A percentile compares a stretch with the other conserved stretches of the same genome.
phyloP scores from a whole-genome alignment of 2,888 invertebrate genomes.

The Anarsia innoxiella region DNA sequence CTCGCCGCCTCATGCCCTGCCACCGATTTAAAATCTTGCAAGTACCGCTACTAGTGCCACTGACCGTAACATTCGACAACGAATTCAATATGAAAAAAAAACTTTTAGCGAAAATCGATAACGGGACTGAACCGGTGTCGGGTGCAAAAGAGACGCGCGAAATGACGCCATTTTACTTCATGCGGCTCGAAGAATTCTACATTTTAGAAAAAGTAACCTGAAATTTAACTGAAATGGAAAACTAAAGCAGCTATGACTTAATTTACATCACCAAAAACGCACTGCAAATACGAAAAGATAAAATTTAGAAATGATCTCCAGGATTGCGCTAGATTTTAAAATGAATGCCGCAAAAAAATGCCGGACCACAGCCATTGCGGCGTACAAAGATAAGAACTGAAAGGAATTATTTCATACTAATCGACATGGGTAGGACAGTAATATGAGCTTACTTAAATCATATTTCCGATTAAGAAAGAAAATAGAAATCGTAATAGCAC shows the following conservation, averaged over 20 bases:
- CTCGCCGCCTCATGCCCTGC: constrained; percentile 38
- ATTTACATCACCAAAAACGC: constrained; percentile 48
- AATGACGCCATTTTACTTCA: constrained; percentile 72
- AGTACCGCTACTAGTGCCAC: constrained; percentile 34
- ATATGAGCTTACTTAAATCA: too few species aligned
- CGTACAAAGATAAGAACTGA: constrained; percentile 39
- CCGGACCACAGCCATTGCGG: constrained; percentile 68
- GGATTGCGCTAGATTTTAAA: constrained; percentile 55
- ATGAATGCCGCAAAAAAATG: constrained; percentile 49
- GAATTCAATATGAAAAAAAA: constrained; percentile 10
- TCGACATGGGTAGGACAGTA: constrained; percentile 13
- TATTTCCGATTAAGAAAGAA: too few species aligned
- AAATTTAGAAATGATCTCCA: constrained; percentile 64
- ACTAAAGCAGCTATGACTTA: constrained; percentile 50
- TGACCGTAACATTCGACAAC: constrained; percentile 38
- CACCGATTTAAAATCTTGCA: constrained; percentile 73
- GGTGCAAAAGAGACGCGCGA: constrained; percentile 63
- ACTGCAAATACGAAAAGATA: constrained; percentile 50
- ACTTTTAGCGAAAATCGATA: constrained; percentile 41
- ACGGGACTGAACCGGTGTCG: constrained; percentile 58
- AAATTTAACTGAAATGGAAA: constrained; percentile 59
- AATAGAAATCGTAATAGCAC: constrained; percentile 5
- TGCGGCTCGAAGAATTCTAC: constrained; percentile 56
- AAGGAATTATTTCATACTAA: constrained; percentile 34
- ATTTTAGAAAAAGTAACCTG: constrained; percentile 49